Percentiles rank a stretch among this genome's conserved stretches.
These are phyloP conservation scores for Eupleurogrammus muticus DNA, from an alignment of 2,797 vertebrate genomes.

Conservation along the genomic window DNA sequence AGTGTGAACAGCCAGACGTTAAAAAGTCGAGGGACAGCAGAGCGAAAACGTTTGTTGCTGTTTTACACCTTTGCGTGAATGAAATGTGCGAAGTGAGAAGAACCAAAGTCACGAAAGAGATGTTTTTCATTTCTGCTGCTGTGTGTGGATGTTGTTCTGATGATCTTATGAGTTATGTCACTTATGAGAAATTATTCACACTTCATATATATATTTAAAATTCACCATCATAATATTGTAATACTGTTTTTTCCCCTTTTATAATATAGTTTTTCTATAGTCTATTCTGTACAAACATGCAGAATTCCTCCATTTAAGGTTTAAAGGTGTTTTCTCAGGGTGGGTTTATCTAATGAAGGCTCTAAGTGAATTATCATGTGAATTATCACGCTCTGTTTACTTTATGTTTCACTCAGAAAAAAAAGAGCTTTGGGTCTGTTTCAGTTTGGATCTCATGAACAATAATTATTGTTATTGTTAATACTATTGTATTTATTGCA, in stretches of 20 bases:
- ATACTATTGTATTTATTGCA: too few relatives aligned
- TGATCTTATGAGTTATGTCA: too few relatives aligned
- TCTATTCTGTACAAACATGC: too few relatives aligned
- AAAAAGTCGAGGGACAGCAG: slow-evolving; percentile 44
- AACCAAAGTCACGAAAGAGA: neutral
- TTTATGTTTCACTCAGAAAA: neutral
- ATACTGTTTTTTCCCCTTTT: neutral
- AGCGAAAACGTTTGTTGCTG: slow-evolving; percentile 58
- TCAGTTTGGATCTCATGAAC: too few relatives aligned
- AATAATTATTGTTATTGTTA: too few relatives aligned
- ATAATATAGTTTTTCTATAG: neutral
- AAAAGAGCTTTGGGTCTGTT: too few relatives aligned
- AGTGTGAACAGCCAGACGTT: slow-evolving; percentile 45
- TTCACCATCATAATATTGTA: neutral
- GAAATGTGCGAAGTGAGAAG: slow-evolving; percentile 39
- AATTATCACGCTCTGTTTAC: neutral
- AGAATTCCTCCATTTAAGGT: neutral
- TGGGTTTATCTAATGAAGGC: too few relatives aligned
- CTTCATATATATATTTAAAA: neutral
- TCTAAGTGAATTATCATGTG: too few relatives aligned
- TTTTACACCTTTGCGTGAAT: slow-evolving; percentile 62
- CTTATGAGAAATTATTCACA: neutral
- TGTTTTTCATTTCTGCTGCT: slow-evolving; percentile 23
- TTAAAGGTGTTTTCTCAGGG: neutral
- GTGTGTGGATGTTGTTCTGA: slow-evolving; percentile 18